These are phyloP conservation scores for Ictalurus furcatus DNA, from an alignment of 2,113 vertebrate species.

Conservation along the genomic window DNA sequence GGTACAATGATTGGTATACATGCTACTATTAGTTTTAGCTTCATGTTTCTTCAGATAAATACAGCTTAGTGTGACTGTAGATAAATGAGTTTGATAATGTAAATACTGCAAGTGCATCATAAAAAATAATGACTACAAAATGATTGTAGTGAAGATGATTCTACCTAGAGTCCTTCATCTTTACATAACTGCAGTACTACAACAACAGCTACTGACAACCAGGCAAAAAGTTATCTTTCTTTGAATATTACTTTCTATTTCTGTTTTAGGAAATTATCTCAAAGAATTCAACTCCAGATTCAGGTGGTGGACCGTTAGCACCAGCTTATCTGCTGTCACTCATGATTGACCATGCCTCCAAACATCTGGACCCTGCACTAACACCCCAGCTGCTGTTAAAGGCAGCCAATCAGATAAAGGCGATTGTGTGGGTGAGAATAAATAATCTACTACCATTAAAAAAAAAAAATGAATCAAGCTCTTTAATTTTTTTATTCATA, in stretches of 20 bases:
- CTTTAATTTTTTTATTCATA: not conserved
- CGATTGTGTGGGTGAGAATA: conserved; percentile 85
- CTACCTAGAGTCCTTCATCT: not conserved
- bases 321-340: conserved; percentile 87
- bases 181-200: not conserved
- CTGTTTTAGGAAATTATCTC: conserved; percentile 79
- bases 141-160: not conserved
- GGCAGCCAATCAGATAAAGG: conserved; percentile 85
- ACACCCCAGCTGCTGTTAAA: conserved; percentile 83
- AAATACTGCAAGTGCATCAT: not conserved
- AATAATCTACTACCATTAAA: not conserved
- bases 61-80: not conserved
- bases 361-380: conserved; percentile 83
- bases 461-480: no score
- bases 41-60: not conserved
- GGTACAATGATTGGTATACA: conserved; percentile 54
- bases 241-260: conserved; percentile 25
- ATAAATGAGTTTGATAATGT: not conserved
- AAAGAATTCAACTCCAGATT: conserved; percentile 75
- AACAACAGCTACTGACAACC: not conserved
- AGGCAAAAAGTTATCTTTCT: not conserved
- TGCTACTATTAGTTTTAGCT: not conserved
- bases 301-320: conserved; percentile 75
- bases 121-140: not conserved
- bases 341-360: conserved; percentile 86